phyloP scores from a whole-genome alignment of 2,113 vertebrate genomes.

The Beaufortia kweichowensis region DNA sequence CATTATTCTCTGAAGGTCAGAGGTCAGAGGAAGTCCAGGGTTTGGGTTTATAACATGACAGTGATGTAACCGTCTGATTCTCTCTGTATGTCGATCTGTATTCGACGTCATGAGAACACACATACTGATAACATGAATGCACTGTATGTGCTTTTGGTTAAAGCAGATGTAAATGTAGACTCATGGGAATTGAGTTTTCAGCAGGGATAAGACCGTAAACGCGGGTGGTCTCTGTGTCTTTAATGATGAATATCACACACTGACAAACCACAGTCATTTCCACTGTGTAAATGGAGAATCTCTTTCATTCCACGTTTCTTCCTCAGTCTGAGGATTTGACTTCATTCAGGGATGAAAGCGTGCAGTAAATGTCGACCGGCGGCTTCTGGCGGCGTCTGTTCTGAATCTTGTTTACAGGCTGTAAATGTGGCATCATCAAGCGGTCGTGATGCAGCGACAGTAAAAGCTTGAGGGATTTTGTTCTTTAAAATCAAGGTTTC shows the following conservation, averaged over 20 bases:
- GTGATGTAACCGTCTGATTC: too few relatives aligned
- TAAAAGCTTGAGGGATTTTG: neutral
- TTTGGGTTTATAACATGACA: too few relatives aligned
- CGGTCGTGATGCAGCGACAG: constrained; percentile 7
- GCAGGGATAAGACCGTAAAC: neutral
- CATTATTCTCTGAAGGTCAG: too few relatives aligned
- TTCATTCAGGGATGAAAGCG: constrained; percentile 19
- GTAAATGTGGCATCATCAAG: constrained; percentile 4
- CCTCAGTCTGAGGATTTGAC: neutral
- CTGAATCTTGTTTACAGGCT: neutral
- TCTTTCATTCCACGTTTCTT: neutral
- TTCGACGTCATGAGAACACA: too few relatives aligned
- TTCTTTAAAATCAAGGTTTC: constrained; percentile 6
- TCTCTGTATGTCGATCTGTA: too few relatives aligned
- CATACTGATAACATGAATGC: too few relatives aligned
- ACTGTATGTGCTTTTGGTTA: too few relatives aligned
- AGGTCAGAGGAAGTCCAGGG: too few relatives aligned
- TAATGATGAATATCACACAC: constrained; percentile 37
- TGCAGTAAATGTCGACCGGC: neutral
- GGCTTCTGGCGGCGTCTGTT: neutral
- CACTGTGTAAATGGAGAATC: neutral
- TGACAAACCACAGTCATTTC: constrained; percentile 36
- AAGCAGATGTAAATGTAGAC: too few relatives aligned
- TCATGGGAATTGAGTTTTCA: too few relatives aligned
- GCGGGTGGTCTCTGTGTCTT: constrained; percentile 36